These are phyloP conservation scores for Germaria angustata DNA, from an alignment of 2,888 invertebrate species.

Conservation along the genomic window DNA sequence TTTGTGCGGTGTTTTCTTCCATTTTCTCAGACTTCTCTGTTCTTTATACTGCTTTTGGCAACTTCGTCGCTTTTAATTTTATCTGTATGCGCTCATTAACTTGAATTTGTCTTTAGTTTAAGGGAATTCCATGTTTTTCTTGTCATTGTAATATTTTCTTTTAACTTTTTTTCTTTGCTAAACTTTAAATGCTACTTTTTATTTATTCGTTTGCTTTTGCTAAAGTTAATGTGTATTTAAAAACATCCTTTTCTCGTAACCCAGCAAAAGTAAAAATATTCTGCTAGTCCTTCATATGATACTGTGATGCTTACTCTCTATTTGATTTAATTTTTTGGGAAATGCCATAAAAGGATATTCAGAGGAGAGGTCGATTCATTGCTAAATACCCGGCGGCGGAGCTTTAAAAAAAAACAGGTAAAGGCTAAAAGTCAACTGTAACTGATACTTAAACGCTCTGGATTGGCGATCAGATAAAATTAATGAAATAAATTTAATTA, in stretches of 20 bases:
- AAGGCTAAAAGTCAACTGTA: too few relatives aligned
- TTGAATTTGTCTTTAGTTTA: slow-evolving; percentile 70
- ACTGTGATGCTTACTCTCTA: slow-evolving; percentile 23
- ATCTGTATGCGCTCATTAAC: slow-evolving; percentile 76
- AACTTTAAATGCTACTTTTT: not conserved
- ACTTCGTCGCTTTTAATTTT: slow-evolving; percentile 73
- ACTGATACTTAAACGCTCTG: too few relatives aligned
- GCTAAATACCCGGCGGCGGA: too few relatives aligned
- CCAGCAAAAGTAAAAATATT: slow-evolving; percentile 24
- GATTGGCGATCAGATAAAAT: too few relatives aligned
- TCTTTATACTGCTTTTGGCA: slow-evolving; percentile 72
- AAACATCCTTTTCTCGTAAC: slow-evolving; percentile 27
- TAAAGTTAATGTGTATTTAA: slow-evolving; percentile 44
- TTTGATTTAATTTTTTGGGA: not conserved
- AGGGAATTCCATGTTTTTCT: slow-evolving; percentile 17
- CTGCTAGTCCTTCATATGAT: slow-evolving; percentile 28
- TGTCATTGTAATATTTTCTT: not conserved
- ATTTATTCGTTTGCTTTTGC: not conserved
- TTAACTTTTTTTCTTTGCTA: not conserved
- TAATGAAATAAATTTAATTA: too few relatives aligned
- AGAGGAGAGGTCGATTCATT: too few relatives aligned
- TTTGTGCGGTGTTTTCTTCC: slow-evolving; percentile 71
- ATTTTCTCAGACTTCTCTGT: slow-evolving; percentile 56
- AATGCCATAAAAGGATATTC: too few relatives aligned
- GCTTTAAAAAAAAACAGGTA: too few relatives aligned